Evolutionary conservation across 1,140 invertebrate species (phyloP).

Genomic region (Manduca sexta): DNA sequence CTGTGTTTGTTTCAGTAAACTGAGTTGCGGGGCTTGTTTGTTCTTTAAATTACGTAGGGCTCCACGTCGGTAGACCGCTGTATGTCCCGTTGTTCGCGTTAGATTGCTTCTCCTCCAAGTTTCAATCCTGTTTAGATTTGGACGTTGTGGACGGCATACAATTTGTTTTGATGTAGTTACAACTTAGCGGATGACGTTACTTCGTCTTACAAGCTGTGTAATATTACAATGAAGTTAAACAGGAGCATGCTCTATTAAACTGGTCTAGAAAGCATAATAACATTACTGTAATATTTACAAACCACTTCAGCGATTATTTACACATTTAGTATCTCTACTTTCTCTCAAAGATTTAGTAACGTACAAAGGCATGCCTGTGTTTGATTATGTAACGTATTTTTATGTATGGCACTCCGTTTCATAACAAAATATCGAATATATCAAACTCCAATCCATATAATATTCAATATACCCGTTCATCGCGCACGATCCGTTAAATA

Average conservation of each 20-base stretch:
- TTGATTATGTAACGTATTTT: neutral
- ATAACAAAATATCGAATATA: constrained; percentile 3
- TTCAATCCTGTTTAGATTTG: constrained; percentile 36
- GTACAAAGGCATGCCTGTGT: no score
- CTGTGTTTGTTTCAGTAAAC: constrained; percentile 36
- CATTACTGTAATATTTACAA: no score
- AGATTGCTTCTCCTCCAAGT: constrained; percentile 37
- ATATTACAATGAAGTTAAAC: neutral
- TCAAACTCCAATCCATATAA: constrained; percentile 3
- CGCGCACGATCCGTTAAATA: constrained; percentile 29
- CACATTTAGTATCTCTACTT: no score
- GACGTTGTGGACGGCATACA: constrained; percentile 24
- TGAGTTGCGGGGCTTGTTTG: constrained; percentile 36
- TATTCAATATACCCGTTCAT: constrained; percentile 23
- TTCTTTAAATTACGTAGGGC: constrained; percentile 46
- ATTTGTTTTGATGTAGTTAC: constrained; percentile 11
- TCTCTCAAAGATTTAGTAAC: no score
- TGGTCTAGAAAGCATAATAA: neutral
- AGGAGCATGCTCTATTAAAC: neutral
- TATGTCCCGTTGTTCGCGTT: constrained; percentile 32
- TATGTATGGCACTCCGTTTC: neutral
- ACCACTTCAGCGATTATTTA: neutral
- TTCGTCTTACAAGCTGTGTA: no score
- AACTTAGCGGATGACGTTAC: no score
- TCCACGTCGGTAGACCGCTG: constrained; percentile 21